Percentiles rank a stretch among this genome's conserved stretches.
Conservation (phyloP, 2,888 invertebrate genomes). For the Augiades crinisus region DNA sequence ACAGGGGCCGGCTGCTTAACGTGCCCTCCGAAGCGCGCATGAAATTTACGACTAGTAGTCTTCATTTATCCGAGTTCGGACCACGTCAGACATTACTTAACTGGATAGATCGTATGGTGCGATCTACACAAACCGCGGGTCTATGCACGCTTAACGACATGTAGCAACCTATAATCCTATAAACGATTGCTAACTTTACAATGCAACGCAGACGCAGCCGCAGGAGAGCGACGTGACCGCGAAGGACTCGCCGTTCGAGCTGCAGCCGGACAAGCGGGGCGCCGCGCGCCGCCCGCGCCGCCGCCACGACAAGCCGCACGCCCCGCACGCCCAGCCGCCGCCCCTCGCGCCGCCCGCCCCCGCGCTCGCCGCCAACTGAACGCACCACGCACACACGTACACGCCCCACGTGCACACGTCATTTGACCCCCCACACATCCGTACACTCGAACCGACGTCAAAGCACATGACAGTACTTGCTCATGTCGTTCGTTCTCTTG, state of each 20-base stretch:
- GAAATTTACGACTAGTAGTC: too few species aligned
- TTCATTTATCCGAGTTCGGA: too few species aligned
- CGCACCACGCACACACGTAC: neutral
- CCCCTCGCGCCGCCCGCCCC: constrained; percentile 32
- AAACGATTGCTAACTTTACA: neutral
- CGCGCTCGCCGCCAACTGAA: constrained; percentile 32
- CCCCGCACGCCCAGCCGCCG: constrained; percentile 62
- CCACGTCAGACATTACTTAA: too few species aligned
- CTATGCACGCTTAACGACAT: neutral
- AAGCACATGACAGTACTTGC: too few species aligned
- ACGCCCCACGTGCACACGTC: too few species aligned
- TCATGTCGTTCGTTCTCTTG: too few species aligned
- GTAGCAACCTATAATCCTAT: neutral
- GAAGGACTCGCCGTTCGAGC: constrained; percentile 80
- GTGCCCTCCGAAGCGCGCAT: too few species aligned
- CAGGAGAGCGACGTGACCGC: constrained; percentile 73
- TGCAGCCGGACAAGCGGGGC: constrained; percentile 81
- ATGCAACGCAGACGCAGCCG: constrained; percentile 29
- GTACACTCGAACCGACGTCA: too few species aligned
- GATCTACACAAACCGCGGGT: too few species aligned
- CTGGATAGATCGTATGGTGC: too few species aligned
- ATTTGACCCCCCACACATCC: too few species aligned
- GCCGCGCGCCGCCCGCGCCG: constrained; percentile 67
- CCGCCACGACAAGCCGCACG: constrained; percentile 56
- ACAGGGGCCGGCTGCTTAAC: too few species aligned